Conservation (phyloP, 2,113 vertebrate genomes). For the Apodemus speciosus region DNA sequence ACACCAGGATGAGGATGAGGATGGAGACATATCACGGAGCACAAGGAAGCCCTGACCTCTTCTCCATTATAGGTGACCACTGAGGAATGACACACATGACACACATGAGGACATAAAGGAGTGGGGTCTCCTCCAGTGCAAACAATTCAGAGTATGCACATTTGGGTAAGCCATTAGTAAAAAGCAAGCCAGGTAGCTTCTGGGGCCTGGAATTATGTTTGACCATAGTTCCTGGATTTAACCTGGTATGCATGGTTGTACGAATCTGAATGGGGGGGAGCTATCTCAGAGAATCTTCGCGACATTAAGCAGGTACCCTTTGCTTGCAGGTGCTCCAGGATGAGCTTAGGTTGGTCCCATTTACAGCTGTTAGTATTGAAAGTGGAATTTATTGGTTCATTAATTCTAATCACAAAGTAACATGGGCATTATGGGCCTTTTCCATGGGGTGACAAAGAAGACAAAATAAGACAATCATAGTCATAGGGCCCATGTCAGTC, state of each 20-base stretch:
- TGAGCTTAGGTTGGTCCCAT: not conserved
- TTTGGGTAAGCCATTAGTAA: not conserved
- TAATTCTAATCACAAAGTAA: not conserved
- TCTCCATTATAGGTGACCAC: not conserved
- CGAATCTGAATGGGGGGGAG: not conserved
- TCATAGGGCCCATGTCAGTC: not conserved
- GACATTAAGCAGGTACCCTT: not conserved
- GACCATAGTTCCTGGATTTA: not conserved
- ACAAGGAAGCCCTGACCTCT: not conserved
- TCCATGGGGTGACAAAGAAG: not conserved
- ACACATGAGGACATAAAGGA: not conserved
- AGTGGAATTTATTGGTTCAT: not conserved
- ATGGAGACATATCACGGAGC: not conserved
- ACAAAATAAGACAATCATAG: not conserved
- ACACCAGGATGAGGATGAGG: not conserved
- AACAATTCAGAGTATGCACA: not conserved
- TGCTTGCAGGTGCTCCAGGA: not conserved
- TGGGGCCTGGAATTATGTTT: not conserved
- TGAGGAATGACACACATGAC: too few species aligned
- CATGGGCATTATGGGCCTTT: not conserved
- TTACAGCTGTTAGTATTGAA: not conserved
- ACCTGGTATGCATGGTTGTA: not conserved
- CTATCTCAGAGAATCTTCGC: not conserved
- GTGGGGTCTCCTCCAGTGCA: not conserved
- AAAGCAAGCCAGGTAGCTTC: not conserved